Percentiles rank a stretch among this genome's conserved stretches.
Evolutionary conservation across 2,113 vertebrate species (phyloP).

Genomic region (Tenebrosternarchus preto): DNA sequence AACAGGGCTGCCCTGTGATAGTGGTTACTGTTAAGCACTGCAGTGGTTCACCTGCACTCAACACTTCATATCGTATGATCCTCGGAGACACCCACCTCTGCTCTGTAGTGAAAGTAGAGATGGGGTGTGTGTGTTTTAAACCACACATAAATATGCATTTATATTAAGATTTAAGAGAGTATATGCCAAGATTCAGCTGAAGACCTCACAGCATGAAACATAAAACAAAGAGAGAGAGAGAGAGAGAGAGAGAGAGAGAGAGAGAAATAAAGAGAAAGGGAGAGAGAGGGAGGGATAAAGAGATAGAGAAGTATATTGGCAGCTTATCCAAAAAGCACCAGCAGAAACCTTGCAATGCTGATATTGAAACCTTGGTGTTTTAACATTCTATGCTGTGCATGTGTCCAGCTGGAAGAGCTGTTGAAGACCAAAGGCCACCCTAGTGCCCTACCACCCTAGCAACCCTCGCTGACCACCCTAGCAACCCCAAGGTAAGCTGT

Average conservation of each 20-base stretch:
- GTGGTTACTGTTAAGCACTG: conserved; percentile 1
- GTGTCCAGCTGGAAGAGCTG: not conserved
- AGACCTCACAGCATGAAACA: not conserved
- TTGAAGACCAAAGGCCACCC: not conserved
- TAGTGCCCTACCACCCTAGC: not conserved
- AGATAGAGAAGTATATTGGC: too few species aligned
- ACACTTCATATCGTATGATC: conserved; percentile 23
- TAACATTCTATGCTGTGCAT: not conserved
- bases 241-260: too few species aligned
- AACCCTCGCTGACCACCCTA: conserved; percentile 5
- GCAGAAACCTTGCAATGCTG: too few species aligned
- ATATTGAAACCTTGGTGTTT: not conserved
- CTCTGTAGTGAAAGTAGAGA: not conserved
- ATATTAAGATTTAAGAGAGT: conserved; percentile 31
- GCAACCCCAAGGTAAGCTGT: not conserved
- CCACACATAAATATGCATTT: not conserved
- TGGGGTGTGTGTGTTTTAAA: not conserved
- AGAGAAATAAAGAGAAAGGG: too few species aligned
- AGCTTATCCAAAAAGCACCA: not conserved
- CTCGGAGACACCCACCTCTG: conserved; percentile 2
- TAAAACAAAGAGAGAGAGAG: not conserved
- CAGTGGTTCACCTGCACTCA: conserved; percentile 30
- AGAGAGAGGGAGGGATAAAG: too few species aligned
- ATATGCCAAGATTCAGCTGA: conserved; percentile 32
- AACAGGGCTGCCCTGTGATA: conserved; percentile 27